Conservation (phyloP, 2,888 invertebrate genomes). For the Calephelis perditalis region DNA sequence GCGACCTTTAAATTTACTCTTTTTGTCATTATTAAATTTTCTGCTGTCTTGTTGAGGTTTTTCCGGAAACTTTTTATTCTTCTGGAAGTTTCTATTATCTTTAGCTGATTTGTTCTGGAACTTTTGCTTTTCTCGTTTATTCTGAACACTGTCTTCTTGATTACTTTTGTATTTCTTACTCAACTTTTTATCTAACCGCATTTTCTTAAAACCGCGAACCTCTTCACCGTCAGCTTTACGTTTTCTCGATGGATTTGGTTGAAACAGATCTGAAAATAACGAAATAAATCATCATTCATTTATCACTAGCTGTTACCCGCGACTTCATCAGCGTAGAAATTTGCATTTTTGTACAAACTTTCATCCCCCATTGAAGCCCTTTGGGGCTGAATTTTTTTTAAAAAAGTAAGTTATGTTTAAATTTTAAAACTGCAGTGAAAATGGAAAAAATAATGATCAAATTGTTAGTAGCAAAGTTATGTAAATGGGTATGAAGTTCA, state of each 20-base stretch:
- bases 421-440: no score
- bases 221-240: conserved; percentile 53
- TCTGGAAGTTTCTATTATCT: conserved; percentile 39
- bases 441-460: no score
- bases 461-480: no score
- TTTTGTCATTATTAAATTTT: conserved; percentile 24
- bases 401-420: no score
- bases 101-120: conserved; percentile 37
- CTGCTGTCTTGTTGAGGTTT: conserved; percentile 11
- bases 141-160: conserved; percentile 32
- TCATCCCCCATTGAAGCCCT: no score
- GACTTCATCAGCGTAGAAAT: no score
- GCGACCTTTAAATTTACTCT: conserved; percentile 24
- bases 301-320: no score
- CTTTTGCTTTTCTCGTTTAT: conserved; percentile 33
- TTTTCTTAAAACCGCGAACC: conserved; percentile 63
- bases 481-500: no score
- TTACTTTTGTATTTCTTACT: conserved; percentile 56
- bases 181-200: conserved; percentile 61
- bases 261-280: conserved; percentile 55
- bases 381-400: no score
- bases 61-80: conserved; percentile 22
- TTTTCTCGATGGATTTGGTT: conserved; percentile 48
- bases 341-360: no score
- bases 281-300: no score